These are phyloP conservation scores for Serilophus lunatus DNA, from an alignment of 2,113 vertebrate genomes.

Conservation along the genomic window DNA sequence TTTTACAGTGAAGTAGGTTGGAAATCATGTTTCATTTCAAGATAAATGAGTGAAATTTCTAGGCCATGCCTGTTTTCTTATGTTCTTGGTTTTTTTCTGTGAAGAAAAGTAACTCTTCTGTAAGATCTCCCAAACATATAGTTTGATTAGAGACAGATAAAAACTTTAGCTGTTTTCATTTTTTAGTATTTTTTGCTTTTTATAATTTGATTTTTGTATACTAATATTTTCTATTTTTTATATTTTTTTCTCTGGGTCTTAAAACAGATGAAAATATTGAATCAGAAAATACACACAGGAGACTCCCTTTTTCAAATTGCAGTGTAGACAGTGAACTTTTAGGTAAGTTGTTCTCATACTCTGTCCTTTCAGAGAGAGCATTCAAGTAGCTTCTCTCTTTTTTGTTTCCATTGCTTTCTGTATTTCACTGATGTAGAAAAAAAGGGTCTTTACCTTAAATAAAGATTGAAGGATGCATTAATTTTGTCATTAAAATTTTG, in stretches of 20 bases:
- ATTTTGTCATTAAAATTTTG: not conserved
- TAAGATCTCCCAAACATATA: not conserved
- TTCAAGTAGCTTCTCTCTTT: not conserved
- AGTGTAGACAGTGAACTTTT: conserved; percentile 74
- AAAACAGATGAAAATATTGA: conserved; percentile 2
- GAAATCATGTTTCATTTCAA: not conserved
- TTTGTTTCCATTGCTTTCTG: not conserved
- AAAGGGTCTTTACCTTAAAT: not conserved
- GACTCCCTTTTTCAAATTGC: conserved; percentile 76
- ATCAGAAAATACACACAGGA: conserved; percentile 36
- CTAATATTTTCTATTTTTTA: not conserved
- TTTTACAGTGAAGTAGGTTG: not conserved
- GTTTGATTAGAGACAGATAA: not conserved
- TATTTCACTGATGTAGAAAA: not conserved
- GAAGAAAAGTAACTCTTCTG: not conserved
- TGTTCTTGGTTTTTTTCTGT: not conserved
- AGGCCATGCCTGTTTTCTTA: not conserved
- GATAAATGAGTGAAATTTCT: not conserved
- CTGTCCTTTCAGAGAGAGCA: not conserved
- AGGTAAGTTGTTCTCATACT: conserved; percentile 66
- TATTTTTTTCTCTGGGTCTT: not conserved
- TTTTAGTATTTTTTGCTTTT: not conserved
- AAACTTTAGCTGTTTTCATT: not conserved
- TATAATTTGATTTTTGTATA: not conserved
- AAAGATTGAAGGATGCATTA: not conserved